Evolutionary conservation across 2,113 vertebrate genomes (phyloP).

Genomic region (Mesitornis unicolor): DNA sequence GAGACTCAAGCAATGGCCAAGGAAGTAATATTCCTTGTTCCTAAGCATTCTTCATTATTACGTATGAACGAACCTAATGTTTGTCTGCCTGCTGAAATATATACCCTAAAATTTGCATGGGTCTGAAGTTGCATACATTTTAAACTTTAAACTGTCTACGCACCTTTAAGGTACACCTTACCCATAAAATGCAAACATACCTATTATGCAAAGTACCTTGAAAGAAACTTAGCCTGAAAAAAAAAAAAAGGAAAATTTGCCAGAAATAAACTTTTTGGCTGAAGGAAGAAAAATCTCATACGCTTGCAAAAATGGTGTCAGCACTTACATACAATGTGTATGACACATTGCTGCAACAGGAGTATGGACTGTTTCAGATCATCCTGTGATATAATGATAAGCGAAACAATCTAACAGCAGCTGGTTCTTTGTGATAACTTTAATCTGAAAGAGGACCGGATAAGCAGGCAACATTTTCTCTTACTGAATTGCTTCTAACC

Average conservation of each 20-base stretch:
- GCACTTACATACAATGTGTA: neutral
- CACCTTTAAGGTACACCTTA: neutral
- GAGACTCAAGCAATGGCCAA: neutral
- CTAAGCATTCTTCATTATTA: neutral
- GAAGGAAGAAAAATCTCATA: neutral
- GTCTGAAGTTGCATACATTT: neutral
- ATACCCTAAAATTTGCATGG: neutral
- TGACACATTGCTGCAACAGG: neutral
- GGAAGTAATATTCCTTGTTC: neutral
- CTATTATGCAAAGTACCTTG: neutral
- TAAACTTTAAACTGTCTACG: neutral
- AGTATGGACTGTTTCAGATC: neutral
- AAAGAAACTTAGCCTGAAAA: neutral
- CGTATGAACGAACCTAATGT: neutral
- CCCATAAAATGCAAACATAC: neutral
- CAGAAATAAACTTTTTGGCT: neutral
- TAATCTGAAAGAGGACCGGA: neutral
- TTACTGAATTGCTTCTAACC: neutral
- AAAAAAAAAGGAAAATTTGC: neutral
- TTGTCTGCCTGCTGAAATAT: neutral
- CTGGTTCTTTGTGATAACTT: slow-evolving; percentile 35
- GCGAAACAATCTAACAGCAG: neutral
- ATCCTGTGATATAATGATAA: neutral
- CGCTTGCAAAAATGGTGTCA: neutral
- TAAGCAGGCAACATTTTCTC: neutral